A percentile compares a stretch with the other conserved stretches of the same genome.
phyloP scores from a whole-genome alignment of 2,888 invertebrate genomes.

The Fragum whitleyi region DNA sequence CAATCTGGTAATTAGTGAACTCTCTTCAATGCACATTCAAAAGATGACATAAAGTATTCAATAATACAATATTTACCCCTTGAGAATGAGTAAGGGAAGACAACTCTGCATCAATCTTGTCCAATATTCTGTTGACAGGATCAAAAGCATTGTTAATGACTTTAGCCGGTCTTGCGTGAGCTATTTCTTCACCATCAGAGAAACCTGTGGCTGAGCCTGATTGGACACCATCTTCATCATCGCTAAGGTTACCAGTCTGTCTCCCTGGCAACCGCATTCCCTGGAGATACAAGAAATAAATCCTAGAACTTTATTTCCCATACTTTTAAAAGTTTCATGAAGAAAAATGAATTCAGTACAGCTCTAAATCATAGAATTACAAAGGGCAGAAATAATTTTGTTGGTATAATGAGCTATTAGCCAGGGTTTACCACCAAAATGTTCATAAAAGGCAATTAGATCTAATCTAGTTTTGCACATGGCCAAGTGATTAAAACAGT shows the following conservation, averaged over 20 bases:
- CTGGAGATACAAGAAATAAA: slow-evolving; percentile 39
- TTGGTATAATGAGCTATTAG: no score
- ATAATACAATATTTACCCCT: slow-evolving; percentile 13
- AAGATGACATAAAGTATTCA: neutral
- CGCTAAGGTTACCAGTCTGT: slow-evolving; percentile 57
- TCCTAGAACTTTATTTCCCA: no score
- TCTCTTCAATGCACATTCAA: no score
- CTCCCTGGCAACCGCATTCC: slow-evolving; percentile 52
- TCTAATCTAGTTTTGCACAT: no score
- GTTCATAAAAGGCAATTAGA: no score
- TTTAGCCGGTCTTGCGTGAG: neutral
- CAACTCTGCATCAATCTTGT: slow-evolving; percentile 80
- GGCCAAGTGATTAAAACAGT: no score
- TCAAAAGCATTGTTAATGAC: slow-evolving; percentile 59
- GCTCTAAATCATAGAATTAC: no score
- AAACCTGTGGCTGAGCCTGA: slow-evolving; percentile 76
- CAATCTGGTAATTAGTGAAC: no score
- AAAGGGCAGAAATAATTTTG: neutral
- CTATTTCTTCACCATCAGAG: slow-evolving; percentile 62
- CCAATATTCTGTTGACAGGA: slow-evolving; percentile 74
- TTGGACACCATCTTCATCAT: slow-evolving; percentile 76
- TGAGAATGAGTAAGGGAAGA: slow-evolving; percentile 70
- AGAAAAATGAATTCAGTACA: neutral
- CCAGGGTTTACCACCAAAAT: no score
- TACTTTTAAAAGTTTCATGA: no score